Base-by-base conservation (phyloP, 2,113 vertebrate genomes). In the Tupaia tana region DNA sequence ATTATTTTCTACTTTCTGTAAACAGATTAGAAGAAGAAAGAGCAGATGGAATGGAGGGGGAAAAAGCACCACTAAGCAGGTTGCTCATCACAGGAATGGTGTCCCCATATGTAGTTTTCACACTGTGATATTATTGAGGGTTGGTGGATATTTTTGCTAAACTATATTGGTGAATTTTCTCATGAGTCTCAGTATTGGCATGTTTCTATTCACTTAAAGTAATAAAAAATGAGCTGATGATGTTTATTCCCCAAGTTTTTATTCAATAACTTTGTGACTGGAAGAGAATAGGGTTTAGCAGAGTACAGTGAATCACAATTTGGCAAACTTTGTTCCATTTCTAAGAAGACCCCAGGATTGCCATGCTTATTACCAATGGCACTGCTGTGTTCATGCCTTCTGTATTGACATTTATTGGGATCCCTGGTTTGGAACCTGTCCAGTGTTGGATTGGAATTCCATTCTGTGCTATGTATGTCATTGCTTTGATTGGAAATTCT, bases 391-490 rank as follows among this genome's bases (percentile, higher is more conserved):
- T 89, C 7, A 78, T 75, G 27, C 73, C 59, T 0, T 66, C 9
- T 24, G 9, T 87, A 1, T 22, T 96, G 25, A 54, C 11, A 15
- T 66, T 86, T 0, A 61, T 27, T 10, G 86, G 89, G 11, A 56
- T 85, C 22, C 29, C 6, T 0, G 67, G 58, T 27, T 2, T 95
- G 19, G 89, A 95, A 75, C 15, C 34, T 73, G 24, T 64, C 16
- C 78, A 92, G 13, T 24, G 19, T 19, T 96, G 93, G 91, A 52
- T 59, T 58, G 92, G 78, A 29, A 87, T 96, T 89, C 89, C 82
- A 20, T 71, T 95, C 13, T 94, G 67, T 34, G 13, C 13, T 29
- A 75, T 83, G 87, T 90, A 91, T 34, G 1, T 90, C 43, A 63
- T 29, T 11, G 56, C 82, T 54, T n/a, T 92, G 16, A 10, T 70